Percentiles rank a stretch among this genome's conserved stretches.
phyloP scores from a whole-genome alignment of 2,113 vertebrate species.

The Anseranas semipalmata region DNA sequence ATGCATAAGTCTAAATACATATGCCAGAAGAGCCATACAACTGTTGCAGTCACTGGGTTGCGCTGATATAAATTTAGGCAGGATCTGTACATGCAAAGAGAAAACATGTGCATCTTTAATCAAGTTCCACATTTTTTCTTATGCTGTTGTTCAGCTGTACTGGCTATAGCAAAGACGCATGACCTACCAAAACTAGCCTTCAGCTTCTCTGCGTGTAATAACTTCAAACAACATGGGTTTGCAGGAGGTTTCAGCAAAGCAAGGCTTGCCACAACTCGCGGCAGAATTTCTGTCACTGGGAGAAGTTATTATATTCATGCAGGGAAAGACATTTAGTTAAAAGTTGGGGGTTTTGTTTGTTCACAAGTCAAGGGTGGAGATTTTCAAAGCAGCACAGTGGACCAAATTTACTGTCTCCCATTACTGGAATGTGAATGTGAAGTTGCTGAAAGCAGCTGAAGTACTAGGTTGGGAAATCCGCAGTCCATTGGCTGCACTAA shows the following conservation, averaged over 20 bases:
- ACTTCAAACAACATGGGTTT: not conserved
- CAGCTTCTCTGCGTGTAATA: not conserved
- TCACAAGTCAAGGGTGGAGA: not conserved
- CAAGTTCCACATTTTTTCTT: not conserved
- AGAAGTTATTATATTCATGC: not conserved
- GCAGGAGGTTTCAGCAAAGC: not conserved
- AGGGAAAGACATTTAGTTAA: not conserved
- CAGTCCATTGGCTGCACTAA: not conserved
- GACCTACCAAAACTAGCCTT: not conserved
- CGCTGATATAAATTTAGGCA: not conserved
- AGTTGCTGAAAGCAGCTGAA: constrained; percentile 54
- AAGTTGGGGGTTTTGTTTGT: not conserved
- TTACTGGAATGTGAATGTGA: constrained; percentile 30
- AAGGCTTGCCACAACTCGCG: not conserved
- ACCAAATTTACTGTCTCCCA: not conserved
- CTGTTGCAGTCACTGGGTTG: not conserved
- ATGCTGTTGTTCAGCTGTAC: not conserved
- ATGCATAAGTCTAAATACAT: not conserved
- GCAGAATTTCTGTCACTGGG: not conserved
- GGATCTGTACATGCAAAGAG: not conserved
- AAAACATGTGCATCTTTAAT: not conserved
- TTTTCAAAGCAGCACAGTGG: not conserved
- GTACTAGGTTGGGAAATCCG: constrained; percentile 5
- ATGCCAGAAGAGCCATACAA: not conserved
- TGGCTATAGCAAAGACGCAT: not conserved